Conservation (phyloP, 2,888 invertebrate genomes). For the Folsomia candida region DNA sequence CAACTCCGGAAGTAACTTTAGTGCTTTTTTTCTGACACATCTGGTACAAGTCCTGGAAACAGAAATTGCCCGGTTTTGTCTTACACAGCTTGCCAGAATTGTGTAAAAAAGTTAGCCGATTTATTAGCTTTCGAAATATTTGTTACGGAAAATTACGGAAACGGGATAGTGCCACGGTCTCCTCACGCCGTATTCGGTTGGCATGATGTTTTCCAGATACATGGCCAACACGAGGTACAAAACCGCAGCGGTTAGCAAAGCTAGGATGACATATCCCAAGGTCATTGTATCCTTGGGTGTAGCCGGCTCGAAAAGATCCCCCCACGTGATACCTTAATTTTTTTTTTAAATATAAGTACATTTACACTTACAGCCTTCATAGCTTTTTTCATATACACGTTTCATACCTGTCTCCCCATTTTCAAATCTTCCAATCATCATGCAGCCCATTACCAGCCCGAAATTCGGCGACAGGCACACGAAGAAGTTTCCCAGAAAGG, state of each 20-base stretch:
- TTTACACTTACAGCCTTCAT: too few relatives aligned
- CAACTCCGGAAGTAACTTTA: neutral
- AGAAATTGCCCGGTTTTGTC: too few relatives aligned
- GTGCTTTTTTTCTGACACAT: neutral
- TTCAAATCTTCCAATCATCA: slow-evolving; percentile 47
- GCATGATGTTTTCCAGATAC: slow-evolving; percentile 64
- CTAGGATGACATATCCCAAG: neutral
- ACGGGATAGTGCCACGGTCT: too few relatives aligned
- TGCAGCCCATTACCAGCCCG: slow-evolving; percentile 44
- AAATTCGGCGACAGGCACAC: slow-evolving; percentile 49
- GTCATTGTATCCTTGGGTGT: too few relatives aligned
- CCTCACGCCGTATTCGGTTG: slow-evolving; percentile 69
- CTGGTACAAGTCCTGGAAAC: too few relatives aligned
- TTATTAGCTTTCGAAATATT: too few relatives aligned
- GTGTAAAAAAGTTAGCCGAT: too few relatives aligned
- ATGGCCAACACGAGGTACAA: slow-evolving; percentile 60
- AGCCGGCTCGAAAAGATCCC: slow-evolving; percentile 51
- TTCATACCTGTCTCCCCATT: slow-evolving; percentile 40
- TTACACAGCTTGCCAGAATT: too few relatives aligned
- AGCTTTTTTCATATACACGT: too few relatives aligned
- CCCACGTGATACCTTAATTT: slow-evolving; percentile 54
- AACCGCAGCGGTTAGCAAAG: slow-evolving; percentile 51
- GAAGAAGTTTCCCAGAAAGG: slow-evolving; percentile 37
- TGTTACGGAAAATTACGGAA: too few relatives aligned
- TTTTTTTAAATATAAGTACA: neutral